Base-by-base conservation (phyloP, 2,888 invertebrate genomes). In the Plebejus melissa region DNA sequence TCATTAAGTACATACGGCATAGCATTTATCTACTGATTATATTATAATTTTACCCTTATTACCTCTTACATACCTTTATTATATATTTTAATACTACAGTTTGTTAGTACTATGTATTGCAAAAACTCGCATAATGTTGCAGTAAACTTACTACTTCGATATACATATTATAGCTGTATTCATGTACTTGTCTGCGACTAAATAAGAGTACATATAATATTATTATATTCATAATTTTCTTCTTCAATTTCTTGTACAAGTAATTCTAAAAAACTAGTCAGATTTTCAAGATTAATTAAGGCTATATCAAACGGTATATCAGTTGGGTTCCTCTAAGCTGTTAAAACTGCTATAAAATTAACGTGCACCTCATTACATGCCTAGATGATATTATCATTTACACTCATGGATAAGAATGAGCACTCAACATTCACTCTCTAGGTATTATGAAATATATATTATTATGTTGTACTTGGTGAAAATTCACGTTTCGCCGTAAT, bases 331-430 rank as follows among this genome's bases (percentile, higher is more conserved):
- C 6, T 65, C 32, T 22, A 32, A 65, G 65, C 65, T 65, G 65
- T 65, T 65, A 65, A 65, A 65, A 13, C 32, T 32, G 36, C 65
- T 32, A 65, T 65, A 65, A 65, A 65, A 65, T 65, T 65, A 36
- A 65, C 65, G 13, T 32, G 16, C 5, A 6, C 16, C 32, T 32
- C 32, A 16, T 16, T 65, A 65, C 32, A 13, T 13, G 32, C 22
- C 22, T 32, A 36, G 65, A 65, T 65, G 13, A 65, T 36, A 65
- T 65, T 36, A 65, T 65, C 65, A 65, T 28, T 28, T 60, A 11
- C 4, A 28, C 11, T 60, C 28, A 4, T 60, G 28, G 58, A 28
- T 57, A 57, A 57, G 60, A 28, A 28, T 22, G 58, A 3, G 3
- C 22, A 28, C 28, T 65, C 32, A 65, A 32, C 65, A 22, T 65